Base-by-base conservation (phyloP, 2,797 vertebrate species). In the Gadopsis bispinosus region DNA sequence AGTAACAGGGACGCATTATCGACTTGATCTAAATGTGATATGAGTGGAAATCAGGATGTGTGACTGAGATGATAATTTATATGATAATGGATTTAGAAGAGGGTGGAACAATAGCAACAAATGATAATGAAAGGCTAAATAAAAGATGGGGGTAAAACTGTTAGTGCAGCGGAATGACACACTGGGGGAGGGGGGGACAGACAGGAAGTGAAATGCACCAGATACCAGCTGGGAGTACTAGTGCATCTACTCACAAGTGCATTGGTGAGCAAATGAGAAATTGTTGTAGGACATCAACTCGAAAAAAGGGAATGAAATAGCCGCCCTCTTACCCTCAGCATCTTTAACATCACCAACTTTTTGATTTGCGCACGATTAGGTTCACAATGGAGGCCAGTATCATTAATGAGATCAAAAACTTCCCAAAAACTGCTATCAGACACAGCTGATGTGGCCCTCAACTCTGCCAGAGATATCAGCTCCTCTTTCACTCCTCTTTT, bases 31-130 rank as follows among this genome's bases (percentile, higher is more conserved):
- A 94, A 93, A 95, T 94, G 89, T 92, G 86, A 91, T 92, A 91
- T 89, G 95, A 95, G 93, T 91, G 93, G 91, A 92, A 93, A 94
- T 91, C 87, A 71, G 88, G 83, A 91, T 90, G 88, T 93, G 92
- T 93, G 95, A 94, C 91, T 91, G 91, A 93, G 92, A 94, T 86
- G 91, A 94, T 94, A 95, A 95, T 95, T 95, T 94, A 94, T 95
- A 95, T 94, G 94, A 95, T 95, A 95, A 95, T 94, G 92, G 90
- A 73, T 80, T 88, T 84, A 64, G 81, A 86, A 86, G 77, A 91
- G 77, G 87, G 83, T n/a, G 84, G 87, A 84, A 94, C 93, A 93
- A 92, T 90, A 85, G 93, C 91, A 93, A 93, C 94, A 94, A 94
- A 93, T 94, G 93, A 92, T 92, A 92, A 94, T 93, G 90, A 93